These are phyloP conservation scores for Drosophila leontia DNA, from an alignment of 1,140 invertebrate genomes.

Conservation along the genomic window DNA sequence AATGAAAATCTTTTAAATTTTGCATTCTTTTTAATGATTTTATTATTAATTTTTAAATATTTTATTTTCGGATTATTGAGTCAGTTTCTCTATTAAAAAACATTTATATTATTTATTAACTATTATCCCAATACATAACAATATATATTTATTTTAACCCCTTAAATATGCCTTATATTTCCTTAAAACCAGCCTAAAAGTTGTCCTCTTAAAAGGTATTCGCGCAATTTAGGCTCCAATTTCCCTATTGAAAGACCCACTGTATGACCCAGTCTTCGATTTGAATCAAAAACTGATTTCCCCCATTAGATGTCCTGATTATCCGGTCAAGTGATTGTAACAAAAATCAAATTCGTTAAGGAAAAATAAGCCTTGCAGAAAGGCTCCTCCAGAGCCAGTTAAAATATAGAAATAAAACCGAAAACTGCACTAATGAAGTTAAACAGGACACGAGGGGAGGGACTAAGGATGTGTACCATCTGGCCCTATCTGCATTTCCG, in stretches of 20 bases:
- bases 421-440: constrained; percentile 68
- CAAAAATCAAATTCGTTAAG: constrained; percentile 22
- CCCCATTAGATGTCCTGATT: constrained; percentile 55
- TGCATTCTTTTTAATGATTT: neutral
- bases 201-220: too few relatives aligned
- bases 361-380: constrained; percentile 7
- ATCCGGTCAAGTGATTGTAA: constrained; percentile 64
- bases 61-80: neutral
- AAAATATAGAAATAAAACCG: constrained; percentile 2
- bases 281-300: constrained; percentile 40
- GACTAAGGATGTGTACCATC: constrained; percentile 22
- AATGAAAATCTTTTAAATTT: neutral
- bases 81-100: neutral
- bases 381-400: neutral
- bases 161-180: neutral
- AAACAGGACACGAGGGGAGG: constrained; percentile 27
- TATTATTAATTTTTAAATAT: neutral
- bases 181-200: neutral
- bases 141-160: neutral
- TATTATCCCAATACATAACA: neutral
- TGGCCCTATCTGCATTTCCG: constrained; percentile 29
- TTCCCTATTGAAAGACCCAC: neutral
- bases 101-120: neutral
- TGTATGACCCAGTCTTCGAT: constrained; percentile 12
- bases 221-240: too few relatives aligned